Conservation (phyloP, 2,113 vertebrate species). For the Corythornis madagascariensis region DNA sequence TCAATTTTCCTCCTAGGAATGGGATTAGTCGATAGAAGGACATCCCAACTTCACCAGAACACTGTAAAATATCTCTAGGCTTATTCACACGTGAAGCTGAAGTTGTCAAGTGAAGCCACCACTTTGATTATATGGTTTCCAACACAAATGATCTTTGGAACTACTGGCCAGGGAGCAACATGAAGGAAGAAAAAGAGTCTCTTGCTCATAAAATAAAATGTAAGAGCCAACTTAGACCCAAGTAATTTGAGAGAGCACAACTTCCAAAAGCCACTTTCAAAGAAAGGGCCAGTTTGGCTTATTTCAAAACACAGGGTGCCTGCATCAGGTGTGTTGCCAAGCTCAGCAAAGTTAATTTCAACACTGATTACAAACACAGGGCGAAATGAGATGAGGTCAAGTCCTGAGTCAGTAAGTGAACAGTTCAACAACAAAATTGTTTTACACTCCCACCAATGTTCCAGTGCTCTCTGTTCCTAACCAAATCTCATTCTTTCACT, state of each 20-base stretch:
- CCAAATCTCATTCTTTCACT: neutral
- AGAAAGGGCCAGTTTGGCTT: neutral
- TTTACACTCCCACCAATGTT: neutral
- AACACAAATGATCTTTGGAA: neutral
- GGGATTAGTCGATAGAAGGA: neutral
- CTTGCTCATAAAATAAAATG: neutral
- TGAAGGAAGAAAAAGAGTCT: neutral
- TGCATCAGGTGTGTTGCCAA: neutral
- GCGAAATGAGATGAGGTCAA: neutral
- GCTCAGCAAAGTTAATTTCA: neutral
- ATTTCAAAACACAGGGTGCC: neutral
- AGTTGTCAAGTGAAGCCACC: neutral
- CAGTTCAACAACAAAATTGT: neutral
- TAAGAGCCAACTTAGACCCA: neutral
- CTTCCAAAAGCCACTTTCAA: neutral
- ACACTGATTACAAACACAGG: neutral
- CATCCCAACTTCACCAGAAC: neutral
- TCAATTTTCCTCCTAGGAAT: neutral
- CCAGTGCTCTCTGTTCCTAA: neutral
- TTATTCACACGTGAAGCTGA: neutral
- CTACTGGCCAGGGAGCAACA: neutral
- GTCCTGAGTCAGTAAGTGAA: neutral
- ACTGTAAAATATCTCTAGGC: neutral
- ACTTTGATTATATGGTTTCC: neutral
- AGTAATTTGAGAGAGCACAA: neutral